Conservation (phyloP, 2,888 invertebrate genomes). For the Epinotia brunnichana region DNA sequence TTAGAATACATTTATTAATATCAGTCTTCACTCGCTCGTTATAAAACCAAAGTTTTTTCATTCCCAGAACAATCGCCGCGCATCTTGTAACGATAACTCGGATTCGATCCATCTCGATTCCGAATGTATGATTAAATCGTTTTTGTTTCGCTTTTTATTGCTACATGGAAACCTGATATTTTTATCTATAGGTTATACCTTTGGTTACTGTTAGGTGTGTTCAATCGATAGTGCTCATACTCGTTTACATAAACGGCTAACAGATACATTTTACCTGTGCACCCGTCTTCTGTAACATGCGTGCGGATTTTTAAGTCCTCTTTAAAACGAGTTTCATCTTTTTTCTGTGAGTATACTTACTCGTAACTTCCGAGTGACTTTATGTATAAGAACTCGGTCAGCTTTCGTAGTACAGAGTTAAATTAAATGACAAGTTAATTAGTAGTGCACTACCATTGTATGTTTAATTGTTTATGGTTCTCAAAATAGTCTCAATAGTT, state of each 20-base stretch:
- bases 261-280: neutral
- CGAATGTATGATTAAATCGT: constrained; percentile 69
- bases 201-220: constrained; percentile 33
- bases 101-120: constrained; percentile 50
- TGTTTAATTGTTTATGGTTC: no score
- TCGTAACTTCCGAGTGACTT: no score
- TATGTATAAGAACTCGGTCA: no score
- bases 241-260: constrained; percentile 38
- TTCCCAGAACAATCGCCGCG: constrained; percentile 53
- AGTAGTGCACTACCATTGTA: neutral
- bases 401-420: no score
- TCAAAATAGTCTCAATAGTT: neutral
- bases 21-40: neutral
- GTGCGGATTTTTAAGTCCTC: neutral
- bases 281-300: neutral
- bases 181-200: constrained; percentile 27
- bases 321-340: neutral
- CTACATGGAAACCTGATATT: constrained; percentile 33
- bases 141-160: constrained; percentile 57
- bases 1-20: neutral
- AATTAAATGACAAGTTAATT: neutral
- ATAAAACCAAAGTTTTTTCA: constrained; percentile 7
- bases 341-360: no score
- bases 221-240: constrained; percentile 18
- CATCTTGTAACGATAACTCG: constrained; percentile 52